Conservation (phyloP, 2,888 invertebrate species). For the Hyles lineata region DNA sequence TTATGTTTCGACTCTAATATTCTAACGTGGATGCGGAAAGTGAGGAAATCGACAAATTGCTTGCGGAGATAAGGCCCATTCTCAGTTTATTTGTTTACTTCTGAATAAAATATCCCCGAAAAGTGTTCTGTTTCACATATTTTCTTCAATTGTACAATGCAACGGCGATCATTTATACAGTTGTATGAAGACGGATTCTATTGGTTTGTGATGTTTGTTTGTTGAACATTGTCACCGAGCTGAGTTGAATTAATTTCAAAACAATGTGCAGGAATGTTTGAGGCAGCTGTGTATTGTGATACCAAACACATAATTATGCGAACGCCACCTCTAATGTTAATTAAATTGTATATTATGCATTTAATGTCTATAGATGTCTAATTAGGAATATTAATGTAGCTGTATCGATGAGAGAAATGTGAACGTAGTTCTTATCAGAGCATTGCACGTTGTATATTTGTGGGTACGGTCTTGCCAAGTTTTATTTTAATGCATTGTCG, state of each 20-base stretch:
- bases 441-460: neutral
- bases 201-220: slow-evolving; percentile 8
- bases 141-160: neutral
- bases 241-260: slow-evolving; percentile 26
- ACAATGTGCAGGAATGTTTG: slow-evolving; percentile 25
- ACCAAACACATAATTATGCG: slow-evolving; percentile 6
- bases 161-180: neutral
- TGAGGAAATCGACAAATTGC: slow-evolving; percentile 47
- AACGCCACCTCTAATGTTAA: neutral
- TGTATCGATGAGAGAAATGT: neutral
- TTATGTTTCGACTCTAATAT: slow-evolving; percentile 42
- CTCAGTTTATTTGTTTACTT: slow-evolving; percentile 5
- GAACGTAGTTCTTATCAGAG: too few species aligned
- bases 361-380: neutral
- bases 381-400: neutral
- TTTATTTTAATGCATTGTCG: slow-evolving; percentile 3
- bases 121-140: neutral
- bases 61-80: slow-evolving; percentile 39
- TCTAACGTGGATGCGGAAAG: slow-evolving; percentile 40
- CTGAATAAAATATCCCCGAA: neutral
- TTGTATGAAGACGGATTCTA: neutral
- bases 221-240: slow-evolving; percentile 9
- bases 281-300: slow-evolving; percentile 11
- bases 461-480: neutral
- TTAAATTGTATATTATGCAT: neutral